phyloP scores from a whole-genome alignment of 1,140 invertebrate species.

The Glomeris maerens region DNA sequence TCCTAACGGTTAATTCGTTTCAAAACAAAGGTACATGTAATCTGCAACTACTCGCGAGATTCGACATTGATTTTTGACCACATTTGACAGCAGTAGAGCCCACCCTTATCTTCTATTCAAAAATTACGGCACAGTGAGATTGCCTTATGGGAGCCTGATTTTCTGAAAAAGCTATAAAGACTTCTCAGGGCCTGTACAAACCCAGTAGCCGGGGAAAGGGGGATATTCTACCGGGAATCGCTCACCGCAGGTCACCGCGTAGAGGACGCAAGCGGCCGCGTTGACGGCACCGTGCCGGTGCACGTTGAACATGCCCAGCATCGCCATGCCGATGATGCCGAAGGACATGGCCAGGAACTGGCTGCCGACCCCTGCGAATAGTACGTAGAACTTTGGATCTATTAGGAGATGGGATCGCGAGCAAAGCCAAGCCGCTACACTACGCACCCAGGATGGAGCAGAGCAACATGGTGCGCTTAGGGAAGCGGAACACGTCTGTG shows the following conservation, averaged over 20 bases:
- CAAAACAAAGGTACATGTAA: conserved; percentile 3
- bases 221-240: background rate
- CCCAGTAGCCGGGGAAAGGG: too few species aligned
- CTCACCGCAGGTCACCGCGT: conserved; percentile 37
- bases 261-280: conserved; percentile 36
- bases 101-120: too few species aligned
- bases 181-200: too few species aligned
- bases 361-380: conserved; percentile 32
- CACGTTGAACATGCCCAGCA: conserved; percentile 38
- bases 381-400: background rate
- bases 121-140: too few species aligned
- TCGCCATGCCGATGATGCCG: conserved; percentile 36
- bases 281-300: conserved; percentile 39
- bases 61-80: too few species aligned
- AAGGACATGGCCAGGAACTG: conserved; percentile 37
- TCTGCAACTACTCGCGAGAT: too few species aligned
- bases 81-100: too few species aligned
- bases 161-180: too few species aligned
- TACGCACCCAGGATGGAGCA: conserved; percentile 37
- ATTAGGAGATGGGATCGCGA: background rate
- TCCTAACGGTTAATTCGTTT: background rate
- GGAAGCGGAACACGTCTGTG: conserved; percentile 40
- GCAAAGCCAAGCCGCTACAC: background rate
- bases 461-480: conserved; percentile 33
- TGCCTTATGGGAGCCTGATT: too few species aligned